Conservation (phyloP, 1,140 invertebrate genomes). For the Zophobas morio region DNA sequence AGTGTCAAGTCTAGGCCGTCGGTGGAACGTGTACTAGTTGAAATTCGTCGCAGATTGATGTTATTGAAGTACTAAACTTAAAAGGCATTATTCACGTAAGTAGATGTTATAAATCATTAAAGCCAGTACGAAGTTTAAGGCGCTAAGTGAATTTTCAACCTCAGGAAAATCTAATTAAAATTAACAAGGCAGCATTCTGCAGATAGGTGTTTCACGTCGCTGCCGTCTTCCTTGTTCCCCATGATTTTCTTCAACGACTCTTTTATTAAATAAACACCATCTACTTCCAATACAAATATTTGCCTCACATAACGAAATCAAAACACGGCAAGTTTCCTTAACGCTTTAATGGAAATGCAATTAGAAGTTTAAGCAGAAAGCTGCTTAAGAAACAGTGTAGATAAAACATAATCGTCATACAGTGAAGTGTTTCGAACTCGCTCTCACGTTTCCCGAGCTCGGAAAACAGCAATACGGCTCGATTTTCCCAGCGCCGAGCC, state of each 20-base stretch:
- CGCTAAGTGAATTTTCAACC: conserved; percentile 40
- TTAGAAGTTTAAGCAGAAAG: conserved; percentile 11
- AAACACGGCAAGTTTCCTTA: conserved; percentile 15
- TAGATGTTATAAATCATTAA: conserved; percentile 42
- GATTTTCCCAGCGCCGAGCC: background rate
- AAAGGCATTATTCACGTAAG: conserved; percentile 35
- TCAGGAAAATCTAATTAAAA: conserved; percentile 43
- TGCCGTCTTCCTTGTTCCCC: background rate
- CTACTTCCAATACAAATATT: conserved; percentile 34
- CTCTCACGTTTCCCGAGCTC: background rate
- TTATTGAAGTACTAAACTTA: conserved; percentile 42
- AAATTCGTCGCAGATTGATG: conserved; percentile 28
- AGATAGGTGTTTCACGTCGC: conserved; percentile 2
- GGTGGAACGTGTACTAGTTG: conserved; percentile 1
- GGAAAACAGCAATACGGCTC: conserved; percentile 24
- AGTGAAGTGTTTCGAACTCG: too few relatives aligned
- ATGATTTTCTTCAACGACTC: conserved; percentile 21
- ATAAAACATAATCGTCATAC: conserved; percentile 11
- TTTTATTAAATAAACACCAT: conserved; percentile 41
- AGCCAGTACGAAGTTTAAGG: conserved; percentile 32
- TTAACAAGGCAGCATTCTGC: conserved; percentile 33
- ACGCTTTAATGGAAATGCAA: conserved; percentile 29
- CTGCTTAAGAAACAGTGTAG: conserved; percentile 6
- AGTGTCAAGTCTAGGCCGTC: background rate
- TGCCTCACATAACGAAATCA: conserved; percentile 33